Base-by-base conservation (phyloP, 2,797 vertebrate species). In the Poecilia wingei region DNA sequence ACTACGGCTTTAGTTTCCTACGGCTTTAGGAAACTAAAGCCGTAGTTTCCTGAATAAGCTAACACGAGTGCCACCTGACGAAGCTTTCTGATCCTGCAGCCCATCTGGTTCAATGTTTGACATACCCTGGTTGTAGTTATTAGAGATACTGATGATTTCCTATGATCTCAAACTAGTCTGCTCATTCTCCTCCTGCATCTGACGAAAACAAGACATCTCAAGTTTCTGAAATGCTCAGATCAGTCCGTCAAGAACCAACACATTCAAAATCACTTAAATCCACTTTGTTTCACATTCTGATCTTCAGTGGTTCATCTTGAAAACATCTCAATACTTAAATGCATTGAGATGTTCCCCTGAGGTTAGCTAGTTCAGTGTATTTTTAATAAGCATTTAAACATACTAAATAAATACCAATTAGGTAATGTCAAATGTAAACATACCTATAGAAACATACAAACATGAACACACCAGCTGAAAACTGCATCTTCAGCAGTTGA, bases 401-500 rank as follows among this genome's bases (percentile, higher is more conserved):
- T 13, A 22, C 49, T 8, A 51, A 45, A 2, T 70, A 45, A 28
- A 43, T 10, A 7, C 39, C 41, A 13, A 14, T 70, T 6, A 28
- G 22, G 25, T n/a, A 69, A 36, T 69, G 20, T 8, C 22, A 69
- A 70, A 20, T 74, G 70, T 68, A 80, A 55, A 51, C 25, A 75
- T 33, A 28, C 39, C 13, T 8, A 76, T 36, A 41, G 33, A 55
- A 41, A 73, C n/a, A 46, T 12, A 51, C 6, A 6, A 22, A 31
- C 28, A 70, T 20, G 22, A 59, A 68, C 51, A 33, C 6, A 5
- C 57, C 18, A 51, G 20, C 20, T 51, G 49, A 22, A 25, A 53
- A 53, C 51, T 53, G 22, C 51, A 53, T 53, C 22, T 53, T 9
- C 49, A 51, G 6, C 20, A 51, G 49, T 51, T 51, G 49, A 22